Percentiles rank a stretch among this genome's conserved stretches.
phyloP scores from a whole-genome alignment of 2,888 invertebrate species.

The Catonia carolina region DNA sequence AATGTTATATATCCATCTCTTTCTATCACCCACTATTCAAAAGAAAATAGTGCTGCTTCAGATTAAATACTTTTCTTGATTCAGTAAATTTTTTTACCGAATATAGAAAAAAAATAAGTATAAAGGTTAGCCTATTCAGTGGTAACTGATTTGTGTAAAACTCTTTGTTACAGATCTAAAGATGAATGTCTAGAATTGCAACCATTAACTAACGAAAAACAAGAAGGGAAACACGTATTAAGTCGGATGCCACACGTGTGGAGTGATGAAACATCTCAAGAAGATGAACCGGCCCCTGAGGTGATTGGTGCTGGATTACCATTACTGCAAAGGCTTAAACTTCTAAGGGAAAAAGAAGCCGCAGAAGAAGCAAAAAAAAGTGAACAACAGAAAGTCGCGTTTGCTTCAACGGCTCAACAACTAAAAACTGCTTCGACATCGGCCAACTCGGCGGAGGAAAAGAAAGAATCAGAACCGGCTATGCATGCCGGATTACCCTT shows the following conservation, averaged over 20 bases:
- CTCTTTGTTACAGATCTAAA: conserved; percentile 44
- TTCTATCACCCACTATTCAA: no score
- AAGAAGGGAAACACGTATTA: conserved; percentile 50
- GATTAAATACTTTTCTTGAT: no score
- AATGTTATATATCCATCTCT: no score
- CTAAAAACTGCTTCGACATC: conserved; percentile 17
- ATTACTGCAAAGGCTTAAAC: conserved; percentile 64
- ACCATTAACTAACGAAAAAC: conserved; percentile 47
- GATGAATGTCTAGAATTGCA: conserved; percentile 63
- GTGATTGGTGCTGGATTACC: conserved; percentile 75
- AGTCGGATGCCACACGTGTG: conserved; percentile 68
- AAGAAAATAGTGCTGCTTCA: no score
- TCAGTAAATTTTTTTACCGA: no score
- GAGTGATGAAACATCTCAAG: conserved; percentile 60
- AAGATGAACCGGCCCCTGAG: conserved; percentile 36
- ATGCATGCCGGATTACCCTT: conserved; percentile 65
- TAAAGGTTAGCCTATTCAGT: no score
- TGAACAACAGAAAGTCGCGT: conserved; percentile 36
- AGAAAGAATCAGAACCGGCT: conserved; percentile 42
- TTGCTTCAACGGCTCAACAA: conserved; percentile 39
- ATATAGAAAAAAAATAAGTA: no score
- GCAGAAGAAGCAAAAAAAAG: conserved; percentile 37
- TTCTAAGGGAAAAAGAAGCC: conserved; percentile 80
- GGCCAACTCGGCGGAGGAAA: conserved; percentile 15
- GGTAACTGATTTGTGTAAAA: no score